Evolutionary conservation across 1,140 invertebrate genomes (phyloP).

Genomic region (Trachymyrmex septentrionalis): DNA sequence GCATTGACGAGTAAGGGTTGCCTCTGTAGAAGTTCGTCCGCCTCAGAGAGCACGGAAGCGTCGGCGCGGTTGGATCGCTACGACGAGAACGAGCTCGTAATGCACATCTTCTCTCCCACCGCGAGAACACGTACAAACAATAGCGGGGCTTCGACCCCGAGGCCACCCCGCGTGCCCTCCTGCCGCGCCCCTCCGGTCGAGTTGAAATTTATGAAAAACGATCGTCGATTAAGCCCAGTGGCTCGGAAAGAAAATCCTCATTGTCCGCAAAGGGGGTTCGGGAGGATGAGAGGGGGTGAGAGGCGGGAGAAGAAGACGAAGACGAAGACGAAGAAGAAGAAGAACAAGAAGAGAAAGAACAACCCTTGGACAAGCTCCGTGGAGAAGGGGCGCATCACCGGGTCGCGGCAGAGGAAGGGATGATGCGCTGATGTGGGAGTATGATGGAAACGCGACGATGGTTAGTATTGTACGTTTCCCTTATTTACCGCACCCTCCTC

Average conservation of each 20-base stretch:
- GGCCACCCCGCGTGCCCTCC: background rate
- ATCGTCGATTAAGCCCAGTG: constrained; percentile 67
- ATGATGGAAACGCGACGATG: constrained; percentile 29
- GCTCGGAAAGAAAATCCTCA: constrained; percentile 67
- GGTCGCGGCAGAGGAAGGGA: background rate
- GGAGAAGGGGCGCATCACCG: background rate
- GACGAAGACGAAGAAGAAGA: background rate
- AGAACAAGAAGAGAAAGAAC: constrained; percentile 33
- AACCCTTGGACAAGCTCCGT: constrained; percentile 38
- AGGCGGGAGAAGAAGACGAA: background rate
- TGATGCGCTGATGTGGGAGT: constrained; percentile 2
- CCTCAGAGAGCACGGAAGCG: constrained; percentile 21
- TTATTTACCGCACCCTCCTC: constrained; percentile 26
- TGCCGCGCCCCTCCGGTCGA: background rate
- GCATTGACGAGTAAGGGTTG: constrained; percentile 13
- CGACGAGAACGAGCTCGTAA: constrained; percentile 61
- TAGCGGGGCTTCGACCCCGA: constrained; percentile 45
- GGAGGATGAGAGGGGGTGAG: background rate
- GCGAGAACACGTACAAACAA: constrained; percentile 65
- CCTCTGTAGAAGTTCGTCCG: background rate
- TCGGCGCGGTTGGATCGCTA: background rate
- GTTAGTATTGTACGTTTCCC: constrained; percentile 51
- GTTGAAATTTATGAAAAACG: constrained; percentile 73
- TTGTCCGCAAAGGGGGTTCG: constrained; percentile 54
- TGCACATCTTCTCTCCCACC: constrained; percentile 39